A percentile compares a stretch with the other conserved stretches of the same genome.
phyloP scores from a whole-genome alignment of 2,888 invertebrate species.

The Panzeria rudis region DNA sequence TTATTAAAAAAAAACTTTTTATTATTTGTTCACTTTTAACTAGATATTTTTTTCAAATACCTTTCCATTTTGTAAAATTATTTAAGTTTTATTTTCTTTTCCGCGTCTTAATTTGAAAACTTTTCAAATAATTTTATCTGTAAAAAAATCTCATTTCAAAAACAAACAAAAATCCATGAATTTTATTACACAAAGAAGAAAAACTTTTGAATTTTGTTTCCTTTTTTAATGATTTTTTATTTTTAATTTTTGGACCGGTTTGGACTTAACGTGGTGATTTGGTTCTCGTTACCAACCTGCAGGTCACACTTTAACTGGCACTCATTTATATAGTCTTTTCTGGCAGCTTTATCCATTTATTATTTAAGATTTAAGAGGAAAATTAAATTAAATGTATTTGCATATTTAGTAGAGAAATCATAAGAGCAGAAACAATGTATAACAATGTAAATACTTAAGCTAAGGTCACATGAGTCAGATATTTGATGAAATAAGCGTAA shows the following conservation, averaged over 20 bases:
- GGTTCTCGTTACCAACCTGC: conserved; percentile 78
- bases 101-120: neutral
- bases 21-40: neutral
- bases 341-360: neutral
- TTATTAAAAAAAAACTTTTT: conserved; percentile 27
- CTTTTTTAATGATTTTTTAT: conserved; percentile 3
- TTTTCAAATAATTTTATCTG: conserved; percentile 26
- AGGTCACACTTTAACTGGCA: conserved; percentile 60
- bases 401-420: conserved; percentile 9
- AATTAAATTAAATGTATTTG: conserved; percentile 58
- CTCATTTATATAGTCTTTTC: conserved; percentile 78
- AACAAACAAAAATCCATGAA: conserved; percentile 55
- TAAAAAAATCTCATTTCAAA: conserved; percentile 76
- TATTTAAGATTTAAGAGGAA: conserved; percentile 44
- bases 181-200: conserved; percentile 6
- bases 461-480: neutral
- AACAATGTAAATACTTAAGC: neutral
- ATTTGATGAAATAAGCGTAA: neutral
- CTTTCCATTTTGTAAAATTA: conserved; percentile 78
- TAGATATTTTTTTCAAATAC: conserved; percentile 72
- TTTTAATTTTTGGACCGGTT: conserved; percentile 72
- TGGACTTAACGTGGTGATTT: conserved; percentile 80
- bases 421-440: conserved; percentile 17
- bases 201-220: conserved; percentile 57
- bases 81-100: neutral